phyloP scores from a whole-genome alignment of 2,888 invertebrate species.

The Colletes collaris region DNA sequence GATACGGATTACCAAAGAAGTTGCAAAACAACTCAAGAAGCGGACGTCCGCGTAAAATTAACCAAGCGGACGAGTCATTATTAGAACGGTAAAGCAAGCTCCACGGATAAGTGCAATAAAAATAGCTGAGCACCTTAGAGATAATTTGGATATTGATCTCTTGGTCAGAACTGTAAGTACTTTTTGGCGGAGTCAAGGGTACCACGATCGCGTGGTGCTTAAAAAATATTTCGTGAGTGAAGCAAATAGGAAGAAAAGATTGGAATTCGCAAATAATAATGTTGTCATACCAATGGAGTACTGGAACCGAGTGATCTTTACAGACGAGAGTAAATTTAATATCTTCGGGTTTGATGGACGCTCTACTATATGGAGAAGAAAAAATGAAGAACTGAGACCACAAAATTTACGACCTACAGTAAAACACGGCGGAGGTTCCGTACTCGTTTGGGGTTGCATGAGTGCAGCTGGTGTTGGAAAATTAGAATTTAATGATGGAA shows the following conservation, averaged over 20 bases:
- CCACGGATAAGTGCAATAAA: no score
- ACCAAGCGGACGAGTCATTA: no score
- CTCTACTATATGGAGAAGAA: conserved; percentile 6
- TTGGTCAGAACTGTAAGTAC: no score
- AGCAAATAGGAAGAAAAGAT: conserved; percentile 3
- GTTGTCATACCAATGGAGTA: conserved; percentile 4
- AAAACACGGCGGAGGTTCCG: conserved; percentile 8
- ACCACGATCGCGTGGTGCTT: neutral
- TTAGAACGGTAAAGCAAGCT: no score
- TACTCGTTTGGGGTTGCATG: neutral
- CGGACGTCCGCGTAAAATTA: no score
- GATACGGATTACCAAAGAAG: no score
- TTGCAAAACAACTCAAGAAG: no score
- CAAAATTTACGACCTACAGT: conserved; percentile 1
- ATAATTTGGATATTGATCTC: no score
- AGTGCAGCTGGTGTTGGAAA: conserved; percentile 11
- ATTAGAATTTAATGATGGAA: conserved; percentile 4
- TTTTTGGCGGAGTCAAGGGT: no score
- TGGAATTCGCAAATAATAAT: neutral
- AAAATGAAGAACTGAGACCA: conserved; percentile 1
- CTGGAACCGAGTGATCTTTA: conserved; percentile 16
- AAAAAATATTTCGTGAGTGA: conserved; percentile 7
- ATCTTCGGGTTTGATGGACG: conserved; percentile 1
- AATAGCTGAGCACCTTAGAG: no score
- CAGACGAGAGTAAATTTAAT: neutral